These are phyloP conservation scores for Rotaria socialis DNA, from an alignment of 2,888 invertebrate species.

Conservation along the genomic window DNA sequence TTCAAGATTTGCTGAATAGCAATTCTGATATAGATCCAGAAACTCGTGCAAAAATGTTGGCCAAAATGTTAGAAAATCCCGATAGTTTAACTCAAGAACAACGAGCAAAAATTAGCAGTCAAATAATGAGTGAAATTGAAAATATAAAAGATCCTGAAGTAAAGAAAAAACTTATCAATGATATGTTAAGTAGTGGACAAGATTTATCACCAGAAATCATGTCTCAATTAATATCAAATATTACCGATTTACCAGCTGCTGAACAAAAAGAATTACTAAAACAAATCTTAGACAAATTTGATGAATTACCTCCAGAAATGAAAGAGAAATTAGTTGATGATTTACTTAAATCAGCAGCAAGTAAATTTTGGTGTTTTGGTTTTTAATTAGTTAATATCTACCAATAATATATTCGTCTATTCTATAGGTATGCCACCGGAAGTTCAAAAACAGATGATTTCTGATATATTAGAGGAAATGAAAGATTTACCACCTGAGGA, in stretches of 20 bases:
- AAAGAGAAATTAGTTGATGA: slow-evolving; percentile 31
- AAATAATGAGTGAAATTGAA: slow-evolving; percentile 10
- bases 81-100: background rate
- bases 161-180: background rate
- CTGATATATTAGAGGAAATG: background rate
- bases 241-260: background rate
- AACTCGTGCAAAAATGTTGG: background rate
- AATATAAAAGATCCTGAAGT: slow-evolving; percentile 2
- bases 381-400: background rate
- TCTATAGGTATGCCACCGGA: background rate
- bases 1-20: slow-evolving; percentile 2
- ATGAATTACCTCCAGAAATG: background rate
- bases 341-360: slow-evolving; percentile 7
- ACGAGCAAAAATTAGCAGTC: background rate
- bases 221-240: slow-evolving; percentile 11
- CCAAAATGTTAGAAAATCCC: slow-evolving; percentile 21
- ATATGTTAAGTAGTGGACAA: background rate
- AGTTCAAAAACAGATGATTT: slow-evolving; percentile 3
- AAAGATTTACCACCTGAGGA: slow-evolving; percentile 23
- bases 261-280: slow-evolving; percentile 32
- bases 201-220: slow-evolving; percentile 4
- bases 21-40: slow-evolving; percentile 5
- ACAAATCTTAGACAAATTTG: slow-evolving; percentile 31
- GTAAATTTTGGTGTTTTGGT: background rate
- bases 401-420: background rate